Base-by-base conservation (phyloP, 2,113 vertebrate species). In the Bathybates hornii region DNA sequence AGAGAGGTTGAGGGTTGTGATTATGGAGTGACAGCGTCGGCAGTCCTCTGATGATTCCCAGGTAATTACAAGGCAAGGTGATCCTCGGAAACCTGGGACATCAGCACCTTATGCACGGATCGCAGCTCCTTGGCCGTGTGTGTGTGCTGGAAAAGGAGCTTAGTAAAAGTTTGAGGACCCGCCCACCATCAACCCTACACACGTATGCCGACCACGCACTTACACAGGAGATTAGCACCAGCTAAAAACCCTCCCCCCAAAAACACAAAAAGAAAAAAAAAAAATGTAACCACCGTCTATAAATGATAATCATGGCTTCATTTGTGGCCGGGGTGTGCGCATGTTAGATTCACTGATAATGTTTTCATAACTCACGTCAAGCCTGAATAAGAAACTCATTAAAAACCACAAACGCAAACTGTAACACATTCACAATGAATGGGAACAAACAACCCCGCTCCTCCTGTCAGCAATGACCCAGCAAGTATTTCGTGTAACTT, bases 51-150 rank as follows among this genome's bases (percentile, higher is more conserved):
- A 96, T 96, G 96, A 97, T 96, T 97, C 96, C 93, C 94, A 90
- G 92, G 95, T 97, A 97, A 98, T 97, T 97, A 98, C 95, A 97
- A 97, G 96, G 96, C 96, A 96, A 96, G 96, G 96, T 84, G 94
- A 97, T 94, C 95, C 97, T 95, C 92, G 85, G 94, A 96, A 96
- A 96, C 93, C 93, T 90, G 92, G 92, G 89, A 95, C 96, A 96
- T 96, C 96, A 96, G 92, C 13, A 89, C 94, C 94, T 96, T 92
- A 93, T 94, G 93, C 95, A 97, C 91, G 96, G 95, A 85, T 93
- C 92, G 91, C 86, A 96, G 94, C 95, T 94, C 91, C 78, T 38
- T 68, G 63, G 83, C 84, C 80, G 2, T 80, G 68, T 89, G 82
- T 84, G 63, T 34, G 36, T 81, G 54, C 41, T 61, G 32, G 61